These are phyloP conservation scores for Lepidocolaptes lacrymiger DNA, from an alignment of 2,797 vertebrate genomes.

Conservation along the genomic window DNA sequence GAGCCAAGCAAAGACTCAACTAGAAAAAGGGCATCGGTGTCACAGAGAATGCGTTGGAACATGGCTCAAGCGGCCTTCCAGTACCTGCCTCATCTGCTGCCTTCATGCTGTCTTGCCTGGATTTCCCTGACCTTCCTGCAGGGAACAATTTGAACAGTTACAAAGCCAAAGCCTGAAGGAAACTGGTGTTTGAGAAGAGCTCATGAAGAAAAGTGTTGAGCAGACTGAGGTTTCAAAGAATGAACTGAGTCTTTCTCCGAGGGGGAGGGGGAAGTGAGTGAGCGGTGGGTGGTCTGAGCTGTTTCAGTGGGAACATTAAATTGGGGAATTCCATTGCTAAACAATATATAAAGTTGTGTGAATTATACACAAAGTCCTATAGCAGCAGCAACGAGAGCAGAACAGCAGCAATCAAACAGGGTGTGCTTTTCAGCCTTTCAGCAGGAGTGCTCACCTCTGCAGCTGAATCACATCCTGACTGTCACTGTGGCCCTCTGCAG, in stretches of 20 bases:
- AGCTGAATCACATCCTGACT: background rate
- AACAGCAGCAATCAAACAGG: background rate
- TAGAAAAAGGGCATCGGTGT: constrained; percentile 89
- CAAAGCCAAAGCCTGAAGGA: background rate
- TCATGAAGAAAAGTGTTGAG: background rate
- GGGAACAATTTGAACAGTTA: background rate
- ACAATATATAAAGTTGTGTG: background rate
- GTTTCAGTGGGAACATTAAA: background rate
- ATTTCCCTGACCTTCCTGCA: background rate
- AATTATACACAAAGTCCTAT: background rate
- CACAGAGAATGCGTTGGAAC: constrained; percentile 71
- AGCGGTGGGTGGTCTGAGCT: background rate
- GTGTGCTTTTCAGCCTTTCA: too few relatives aligned
- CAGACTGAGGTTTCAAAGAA: background rate
- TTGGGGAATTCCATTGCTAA: background rate
- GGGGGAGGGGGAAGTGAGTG: too few relatives aligned
- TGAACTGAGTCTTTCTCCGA: background rate
- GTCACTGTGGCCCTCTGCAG: background rate
- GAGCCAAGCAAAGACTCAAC: constrained; percentile 79
- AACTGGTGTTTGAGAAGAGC: background rate
- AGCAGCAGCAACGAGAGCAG: background rate
- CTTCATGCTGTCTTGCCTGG: background rate
- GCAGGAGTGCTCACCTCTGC: background rate
- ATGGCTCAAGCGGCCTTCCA: background rate
- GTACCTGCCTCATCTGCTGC: background rate